phyloP scores from a whole-genome alignment of 2,888 invertebrate species.

The Callinectes sapidus region DNA sequence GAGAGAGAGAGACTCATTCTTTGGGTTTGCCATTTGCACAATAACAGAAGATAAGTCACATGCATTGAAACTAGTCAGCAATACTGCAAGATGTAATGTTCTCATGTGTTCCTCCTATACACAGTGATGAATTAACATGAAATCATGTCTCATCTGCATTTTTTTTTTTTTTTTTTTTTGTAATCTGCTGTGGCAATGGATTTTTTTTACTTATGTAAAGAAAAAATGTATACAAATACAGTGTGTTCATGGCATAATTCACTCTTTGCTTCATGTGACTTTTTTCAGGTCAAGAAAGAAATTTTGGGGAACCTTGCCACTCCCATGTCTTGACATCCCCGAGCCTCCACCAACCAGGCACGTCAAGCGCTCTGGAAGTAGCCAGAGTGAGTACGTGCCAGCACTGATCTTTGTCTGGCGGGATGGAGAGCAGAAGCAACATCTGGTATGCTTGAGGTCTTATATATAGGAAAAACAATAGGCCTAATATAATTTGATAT shows the following conservation, averaged over 20 bases:
- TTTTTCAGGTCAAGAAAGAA: constrained; percentile 65
- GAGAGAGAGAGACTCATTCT: neutral
- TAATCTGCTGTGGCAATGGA: too few species aligned
- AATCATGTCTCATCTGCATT: too few species aligned
- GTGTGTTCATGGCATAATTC: neutral
- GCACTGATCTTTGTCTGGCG: constrained; percentile 27
- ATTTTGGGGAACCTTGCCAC: constrained; percentile 65
- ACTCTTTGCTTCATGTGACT: neutral
- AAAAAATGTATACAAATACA: neutral
- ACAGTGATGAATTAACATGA: too few species aligned
- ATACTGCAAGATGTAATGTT: too few species aligned
- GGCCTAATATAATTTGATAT: neutral
- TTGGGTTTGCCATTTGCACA: too few species aligned
- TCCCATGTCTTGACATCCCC: constrained; percentile 70
- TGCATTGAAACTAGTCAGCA: too few species aligned
- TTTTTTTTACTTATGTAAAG: neutral
- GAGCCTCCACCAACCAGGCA: constrained; percentile 68
- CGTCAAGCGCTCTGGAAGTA: constrained; percentile 36
- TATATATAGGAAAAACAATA: neutral
- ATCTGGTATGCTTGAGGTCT: neutral
- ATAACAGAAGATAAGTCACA: too few species aligned
- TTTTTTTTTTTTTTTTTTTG: too few species aligned
- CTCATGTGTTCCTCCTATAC: too few species aligned
- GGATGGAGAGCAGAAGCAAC: constrained; percentile 3
- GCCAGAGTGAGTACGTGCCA: neutral